Evolutionary conservation across 2,797 vertebrate species (phyloP), one percentile per base, ranked within the genome.

Genomic region (Coreius guichenoti): DNA sequence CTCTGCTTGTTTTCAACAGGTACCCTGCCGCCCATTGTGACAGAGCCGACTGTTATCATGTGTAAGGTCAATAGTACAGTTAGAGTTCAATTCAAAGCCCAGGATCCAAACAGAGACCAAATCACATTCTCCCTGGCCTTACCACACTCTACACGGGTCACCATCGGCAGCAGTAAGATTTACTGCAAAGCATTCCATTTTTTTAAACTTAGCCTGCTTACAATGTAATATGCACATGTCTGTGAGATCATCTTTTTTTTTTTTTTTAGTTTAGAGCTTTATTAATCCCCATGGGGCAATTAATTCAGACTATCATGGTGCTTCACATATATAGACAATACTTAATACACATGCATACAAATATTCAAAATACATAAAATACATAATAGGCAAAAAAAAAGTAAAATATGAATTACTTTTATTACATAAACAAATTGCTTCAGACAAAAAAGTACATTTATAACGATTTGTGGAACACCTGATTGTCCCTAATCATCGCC

Each of bases 1-100:
- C 19, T 74, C 78, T 87, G 73, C 54, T 63, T 80, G 29, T 82
- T 43, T 84, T 43, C 47, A 54, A 47, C 83, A 97, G 96, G 95
- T 47, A 95, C 95, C 91, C 92, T 93, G 87, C 95, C 95, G 8
- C 96, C 96, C 69, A 91, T 95, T 23, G 90, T 96, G 89, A 94
- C 88, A 2, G 90, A 90, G 56, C 95, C 96, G 9, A 91, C 84
- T 2, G 87, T 95, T 76, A 96, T 97, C 88, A 92, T 45, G 2
- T 87, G 90, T 80, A 92, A 90, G 87, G 93, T 96, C 86, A 95
- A 95, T 81, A 87, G 89, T 11, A 92, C 93, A 2, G 82, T 93
- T 85, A 92, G 72, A 63, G 49, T 94, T 77, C 90, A 91, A 84
- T 90, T 96, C 73, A 75, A 89, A 0, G 94, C 95, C 65, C 84